Conservation (phyloP, 2,888 invertebrate genomes). For the Pegoplata infirma region DNA sequence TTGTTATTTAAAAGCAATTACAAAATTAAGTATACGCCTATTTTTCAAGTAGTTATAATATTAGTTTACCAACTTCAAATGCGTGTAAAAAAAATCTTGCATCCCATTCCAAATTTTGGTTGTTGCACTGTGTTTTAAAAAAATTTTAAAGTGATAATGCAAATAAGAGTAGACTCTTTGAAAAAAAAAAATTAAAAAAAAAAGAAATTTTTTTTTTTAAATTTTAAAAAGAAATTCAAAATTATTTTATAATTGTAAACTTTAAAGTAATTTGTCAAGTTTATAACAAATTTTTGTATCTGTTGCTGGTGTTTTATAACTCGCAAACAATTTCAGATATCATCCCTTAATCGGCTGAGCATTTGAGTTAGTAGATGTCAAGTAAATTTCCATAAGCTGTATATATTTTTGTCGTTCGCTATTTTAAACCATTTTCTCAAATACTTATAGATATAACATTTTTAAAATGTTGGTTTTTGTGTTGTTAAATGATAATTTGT, state of each 20-base stretch:
- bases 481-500: slow-evolving; percentile 46
- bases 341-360: slow-evolving; percentile 10
- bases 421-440: slow-evolving; percentile 23
- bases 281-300: slow-evolving; percentile 36
- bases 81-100: too few species aligned
- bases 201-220: too few species aligned
- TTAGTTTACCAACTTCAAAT: too few species aligned
- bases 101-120: too few species aligned
- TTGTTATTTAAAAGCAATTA: too few species aligned
- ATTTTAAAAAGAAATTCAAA: background rate
- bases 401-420: slow-evolving; percentile 2
- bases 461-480: slow-evolving; percentile 39
- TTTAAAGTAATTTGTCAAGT: slow-evolving; percentile 41
- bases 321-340: slow-evolving; percentile 24
- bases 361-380: slow-evolving; percentile 28
- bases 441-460: slow-evolving; percentile 1
- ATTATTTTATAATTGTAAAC: background rate
- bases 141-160: too few species aligned
- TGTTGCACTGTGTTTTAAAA: too few species aligned
- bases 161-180: too few species aligned
- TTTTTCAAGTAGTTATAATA: too few species aligned
- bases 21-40: too few species aligned
- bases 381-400: slow-evolving; percentile 43
- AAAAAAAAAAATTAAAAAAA: too few species aligned
- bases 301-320: slow-evolving; percentile 13